Evolutionary conservation across 2,797 vertebrate genomes (phyloP).

Genomic region (Arctocebus calabarensis): DNA sequence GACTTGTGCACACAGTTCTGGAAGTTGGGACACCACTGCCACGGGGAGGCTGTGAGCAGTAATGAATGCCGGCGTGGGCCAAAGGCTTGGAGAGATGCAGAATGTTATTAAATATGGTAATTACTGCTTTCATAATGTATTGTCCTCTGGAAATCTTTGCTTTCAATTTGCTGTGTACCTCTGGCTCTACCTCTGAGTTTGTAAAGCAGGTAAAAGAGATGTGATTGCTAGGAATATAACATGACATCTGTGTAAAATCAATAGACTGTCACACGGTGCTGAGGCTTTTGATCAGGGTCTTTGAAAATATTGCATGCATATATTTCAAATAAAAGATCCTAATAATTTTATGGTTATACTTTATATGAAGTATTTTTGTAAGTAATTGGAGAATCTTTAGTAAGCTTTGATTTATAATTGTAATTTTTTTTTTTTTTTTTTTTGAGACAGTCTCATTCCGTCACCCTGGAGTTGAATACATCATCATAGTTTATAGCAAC

Average conservation of each 20-base stretch:
- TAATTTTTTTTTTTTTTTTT: too few species aligned
- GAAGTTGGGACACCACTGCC: too few species aligned
- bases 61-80: background rate
- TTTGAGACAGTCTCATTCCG: too few species aligned
- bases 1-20: background rate
- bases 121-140: background rate
- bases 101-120: background rate
- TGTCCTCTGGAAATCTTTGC: background rate
- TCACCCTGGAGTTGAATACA: too few species aligned
- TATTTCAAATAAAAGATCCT: constrained; percentile 57
- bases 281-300: constrained; percentile 63
- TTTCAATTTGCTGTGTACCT: background rate
- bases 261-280: background rate
- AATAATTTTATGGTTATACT: constrained; percentile 36
- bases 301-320: background rate
- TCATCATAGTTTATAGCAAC: too few species aligned
- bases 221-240: constrained; percentile 38
- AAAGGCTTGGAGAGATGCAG: background rate
- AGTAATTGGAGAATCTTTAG: constrained; percentile 6
- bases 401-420: background rate
- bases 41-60: background rate
- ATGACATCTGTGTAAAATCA: constrained; percentile 63
- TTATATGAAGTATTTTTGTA: constrained; percentile 35
- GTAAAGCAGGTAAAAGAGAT: constrained; percentile 1
- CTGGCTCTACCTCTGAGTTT: constrained; percentile 14